Percentiles rank a stretch among this genome's conserved stretches.
Evolutionary conservation across 2,113 vertebrate genomes (phyloP).

Genomic region (Symphodus melops): DNA sequence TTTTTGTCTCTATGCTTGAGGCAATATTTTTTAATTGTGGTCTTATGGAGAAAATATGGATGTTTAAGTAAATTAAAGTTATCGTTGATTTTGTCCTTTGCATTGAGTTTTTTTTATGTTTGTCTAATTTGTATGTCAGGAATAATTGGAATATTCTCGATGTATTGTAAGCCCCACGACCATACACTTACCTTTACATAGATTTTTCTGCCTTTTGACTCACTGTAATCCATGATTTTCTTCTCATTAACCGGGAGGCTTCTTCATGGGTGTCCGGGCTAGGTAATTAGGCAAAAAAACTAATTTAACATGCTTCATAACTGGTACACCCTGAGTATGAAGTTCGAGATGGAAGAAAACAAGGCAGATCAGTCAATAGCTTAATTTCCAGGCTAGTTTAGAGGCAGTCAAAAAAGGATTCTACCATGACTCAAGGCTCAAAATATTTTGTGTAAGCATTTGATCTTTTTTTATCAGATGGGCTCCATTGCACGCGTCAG

Average conservation of each 20-base stretch:
- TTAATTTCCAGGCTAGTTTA: conserved; percentile 21
- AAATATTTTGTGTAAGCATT: conserved; percentile 39
- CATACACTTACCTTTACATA: neutral
- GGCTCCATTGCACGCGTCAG: conserved; percentile 5
- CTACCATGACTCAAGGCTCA: conserved; percentile 37
- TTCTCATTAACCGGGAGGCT: conserved; percentile 2
- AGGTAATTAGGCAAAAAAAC: neutral
- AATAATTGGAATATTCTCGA: no score
- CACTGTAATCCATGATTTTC: conserved; percentile 27
- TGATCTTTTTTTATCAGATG: conserved; percentile 48
- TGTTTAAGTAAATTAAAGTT: no score
- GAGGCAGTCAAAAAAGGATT: conserved; percentile 52
- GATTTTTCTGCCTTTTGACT: conserved; percentile 18
- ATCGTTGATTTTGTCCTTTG: no score
- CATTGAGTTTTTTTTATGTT: no score
- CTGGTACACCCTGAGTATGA: neutral
- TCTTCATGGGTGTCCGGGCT: neutral
- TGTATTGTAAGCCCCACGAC: no score
- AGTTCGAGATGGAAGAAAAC: neutral
- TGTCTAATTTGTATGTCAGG: no score
- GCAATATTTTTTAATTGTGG: neutral
- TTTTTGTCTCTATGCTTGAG: neutral
- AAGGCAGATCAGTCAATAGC: neutral
- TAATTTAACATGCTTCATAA: no score
- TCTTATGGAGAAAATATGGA: neutral